Evolutionary conservation across 1,140 invertebrate genomes (phyloP).

Genomic region (Ditylenchus dipsaci): DNA sequence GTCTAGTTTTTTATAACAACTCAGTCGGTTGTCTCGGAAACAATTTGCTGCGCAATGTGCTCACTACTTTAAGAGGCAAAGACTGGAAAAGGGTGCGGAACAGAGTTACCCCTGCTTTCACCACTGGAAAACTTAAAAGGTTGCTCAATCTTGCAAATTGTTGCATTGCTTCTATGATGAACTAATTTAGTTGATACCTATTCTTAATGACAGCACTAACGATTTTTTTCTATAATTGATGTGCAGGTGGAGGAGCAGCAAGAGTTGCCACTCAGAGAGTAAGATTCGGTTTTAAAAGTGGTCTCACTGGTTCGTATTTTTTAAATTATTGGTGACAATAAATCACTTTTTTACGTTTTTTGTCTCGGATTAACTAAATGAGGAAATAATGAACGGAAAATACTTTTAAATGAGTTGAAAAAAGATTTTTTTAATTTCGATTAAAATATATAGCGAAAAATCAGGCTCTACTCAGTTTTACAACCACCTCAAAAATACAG

Average conservation of each 20-base stretch:
- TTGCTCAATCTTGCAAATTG: not conserved
- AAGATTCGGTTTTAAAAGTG: not conserved
- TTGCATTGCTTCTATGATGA: not conserved
- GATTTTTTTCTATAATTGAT: constrained; percentile 4
- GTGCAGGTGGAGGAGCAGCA: not conserved
- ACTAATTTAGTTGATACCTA: not conserved
- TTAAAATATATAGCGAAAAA: no score
- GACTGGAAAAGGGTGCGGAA: constrained; percentile 34
- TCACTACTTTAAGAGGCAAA: constrained; percentile 14
- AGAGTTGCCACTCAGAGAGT: constrained; percentile 3
- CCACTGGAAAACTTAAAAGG: constrained; percentile 28
- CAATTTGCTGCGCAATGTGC: constrained; percentile 10
- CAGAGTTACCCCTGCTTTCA: constrained; percentile 27
- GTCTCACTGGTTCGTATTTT: no score
- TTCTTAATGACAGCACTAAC: constrained; percentile 7
- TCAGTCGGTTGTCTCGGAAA: not conserved
- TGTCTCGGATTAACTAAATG: no score
- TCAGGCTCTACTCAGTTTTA: no score
- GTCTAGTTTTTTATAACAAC: not conserved
- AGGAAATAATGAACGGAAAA: no score
- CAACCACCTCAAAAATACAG: no score
- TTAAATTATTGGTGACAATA: no score
- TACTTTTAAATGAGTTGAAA: no score
- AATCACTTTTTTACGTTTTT: no score
- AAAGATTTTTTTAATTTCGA: no score